phyloP scores from a whole-genome alignment of 2,888 invertebrate genomes.

The Digitonthophagus gazella region DNA sequence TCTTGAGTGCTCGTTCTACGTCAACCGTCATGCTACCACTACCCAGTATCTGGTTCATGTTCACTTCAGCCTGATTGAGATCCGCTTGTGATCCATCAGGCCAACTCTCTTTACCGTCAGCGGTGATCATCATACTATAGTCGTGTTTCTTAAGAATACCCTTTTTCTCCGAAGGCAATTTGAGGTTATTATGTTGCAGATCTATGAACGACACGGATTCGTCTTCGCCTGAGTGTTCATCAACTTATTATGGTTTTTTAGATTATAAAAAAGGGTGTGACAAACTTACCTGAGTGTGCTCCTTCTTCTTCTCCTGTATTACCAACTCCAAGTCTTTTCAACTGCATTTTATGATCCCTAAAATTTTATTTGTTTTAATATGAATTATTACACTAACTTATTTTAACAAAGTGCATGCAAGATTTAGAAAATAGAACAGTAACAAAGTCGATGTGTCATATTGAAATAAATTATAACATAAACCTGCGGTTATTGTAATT shows the following conservation, averaged over 20 bases:
- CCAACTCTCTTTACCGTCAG: constrained; percentile 74
- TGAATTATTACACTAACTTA: neutral
- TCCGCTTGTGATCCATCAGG: constrained; percentile 66
- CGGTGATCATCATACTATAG: constrained; percentile 67
- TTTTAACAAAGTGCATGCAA: neutral
- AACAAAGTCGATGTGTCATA: too few relatives aligned
- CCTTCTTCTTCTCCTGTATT: constrained; percentile 74
- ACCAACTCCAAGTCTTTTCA: constrained; percentile 69
- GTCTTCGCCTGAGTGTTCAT: constrained; percentile 61
- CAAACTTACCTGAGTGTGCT: constrained; percentile 67
- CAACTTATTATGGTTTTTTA: neutral
- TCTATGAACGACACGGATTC: constrained; percentile 81
- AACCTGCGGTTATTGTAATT: neutral
- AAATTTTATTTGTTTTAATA: constrained; percentile 27
- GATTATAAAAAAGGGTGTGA: neutral
- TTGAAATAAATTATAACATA: neutral
- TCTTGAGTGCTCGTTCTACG: constrained; percentile 81
- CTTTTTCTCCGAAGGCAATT: constrained; percentile 81
- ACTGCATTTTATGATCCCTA: constrained; percentile 81
- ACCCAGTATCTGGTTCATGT: constrained; percentile 58
- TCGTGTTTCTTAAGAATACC: constrained; percentile 87
- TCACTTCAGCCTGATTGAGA: constrained; percentile 56
- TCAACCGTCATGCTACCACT: constrained; percentile 63
- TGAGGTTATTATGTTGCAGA: constrained; percentile 72
- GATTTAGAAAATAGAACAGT: neutral